Base-by-base conservation (phyloP, 2,797 vertebrate genomes). In the Chrosomus eos region DNA sequence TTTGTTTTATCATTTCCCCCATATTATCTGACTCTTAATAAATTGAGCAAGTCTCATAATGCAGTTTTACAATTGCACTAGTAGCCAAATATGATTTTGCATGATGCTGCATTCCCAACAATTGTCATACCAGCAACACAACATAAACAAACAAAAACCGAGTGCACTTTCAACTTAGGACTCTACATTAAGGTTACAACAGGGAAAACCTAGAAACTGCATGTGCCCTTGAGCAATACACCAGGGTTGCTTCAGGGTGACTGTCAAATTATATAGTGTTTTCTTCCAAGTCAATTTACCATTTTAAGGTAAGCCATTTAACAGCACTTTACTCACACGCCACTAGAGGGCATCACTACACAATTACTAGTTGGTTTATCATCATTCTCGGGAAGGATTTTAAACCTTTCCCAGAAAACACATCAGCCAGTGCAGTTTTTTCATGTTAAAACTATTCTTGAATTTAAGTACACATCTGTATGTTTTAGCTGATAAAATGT, bases 341-440 rank as follows among this genome's bases (percentile, higher is more conserved):
- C 75, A 78, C 75, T 72, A 84, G 83, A 79, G 66, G 66, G 66
- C 75, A 58, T 38, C 62, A 70, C 40, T 71, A 19, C 28, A 71
- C 66, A 84, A 78, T 45, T 21, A 10, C 75, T 79, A 14, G 16
- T 48, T 48, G 5, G 28, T 79, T 33, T 72, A 13, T 38, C 28
- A 7, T 33, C 23, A 0, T 78, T 62, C 21, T 48, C 14, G 4
- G 11, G 11, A 19, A 64, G 19, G 33, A 60, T 60, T 72, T 60
- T 18, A 31, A 71, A 58, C 36, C n/a, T 40, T 14, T 71, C 60
- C 26, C 19, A 33, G n/a, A 58, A 53, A 81, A 38, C 38, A 31
- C 33, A 66, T 28, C 26, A 23, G 19, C 62, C 28, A 31, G 21
- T 73, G 5, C 26, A 72, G 11, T 26, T 74, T 62, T 28, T 23